Evolutionary conservation across 1,140 invertebrate species (phyloP), one percentile per base, ranked within the genome.

Genomic region (Nautilus pompilius): DNA sequence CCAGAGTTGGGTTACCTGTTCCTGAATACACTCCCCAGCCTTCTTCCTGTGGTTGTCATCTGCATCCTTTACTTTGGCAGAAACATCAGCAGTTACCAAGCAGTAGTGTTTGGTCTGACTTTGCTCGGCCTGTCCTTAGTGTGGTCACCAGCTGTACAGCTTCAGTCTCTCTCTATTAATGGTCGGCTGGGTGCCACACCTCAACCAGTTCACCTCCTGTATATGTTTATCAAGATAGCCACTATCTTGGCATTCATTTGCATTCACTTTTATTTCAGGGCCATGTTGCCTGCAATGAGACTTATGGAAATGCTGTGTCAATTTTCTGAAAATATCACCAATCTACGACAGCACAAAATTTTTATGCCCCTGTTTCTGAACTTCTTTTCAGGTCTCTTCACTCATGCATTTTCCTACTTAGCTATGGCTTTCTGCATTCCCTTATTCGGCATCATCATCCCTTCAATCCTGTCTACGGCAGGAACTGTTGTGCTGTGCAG

Each of bases 401-500:
- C 56, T 17, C 66, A 65, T 22, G 68, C 46, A 4, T 62, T 69
- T 13, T 32, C 63, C 3, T 72, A 65, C 34, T 41, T 66, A 2
- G 60, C 63, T 22, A 15, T 68, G 15, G 63, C 65, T 4, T 56
- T 67, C 28, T 68, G 68, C 33, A 54, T 66, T 34, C 65, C 68
- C 2, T 2, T 70, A 13, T 48, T 60, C n/a, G 70, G 70, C 13
- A 41, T 72, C 13, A 29, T 68, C 3, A 13, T 72, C n/a, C 70
- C 70, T 2, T 67, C 66, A 5, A 26, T 72, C 6, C 22, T 66
- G 13, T 72, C 70, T 28, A 68, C 65, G 13, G 46, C 65, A 8
- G 15, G 45, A 20, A 65, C 60, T 49, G 59, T 66, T 17, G 62
- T 51, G 20, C 26, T 72, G 2, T 64, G 65, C 17, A 34, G 63